Percentiles rank a stretch among this genome's conserved stretches.
phyloP scores from a whole-genome alignment of 2,113 vertebrate species.

The Coracopsis vasa region DNA sequence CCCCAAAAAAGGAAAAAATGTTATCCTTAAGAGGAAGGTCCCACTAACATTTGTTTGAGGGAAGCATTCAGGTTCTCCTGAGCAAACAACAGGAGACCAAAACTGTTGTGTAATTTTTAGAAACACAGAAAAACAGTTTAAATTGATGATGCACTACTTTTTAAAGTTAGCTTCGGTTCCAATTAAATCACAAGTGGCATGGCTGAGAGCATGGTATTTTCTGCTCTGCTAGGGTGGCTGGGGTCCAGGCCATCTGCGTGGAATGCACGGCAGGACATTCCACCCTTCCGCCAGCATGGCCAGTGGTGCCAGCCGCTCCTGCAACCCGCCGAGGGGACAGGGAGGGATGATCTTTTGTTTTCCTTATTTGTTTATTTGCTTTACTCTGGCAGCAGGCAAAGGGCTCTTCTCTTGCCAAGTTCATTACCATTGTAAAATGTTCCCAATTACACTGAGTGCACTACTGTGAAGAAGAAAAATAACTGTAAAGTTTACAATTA shows the following conservation, averaged over 20 bases:
- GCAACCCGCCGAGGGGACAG: constrained; percentile 18
- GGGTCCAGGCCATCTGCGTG: constrained; percentile 64
- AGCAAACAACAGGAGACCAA: background rate
- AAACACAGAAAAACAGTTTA: background rate
- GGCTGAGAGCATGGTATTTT: constrained; percentile 8
- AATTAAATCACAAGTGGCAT: constrained; percentile 21
- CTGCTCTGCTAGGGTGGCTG: constrained; percentile 22
- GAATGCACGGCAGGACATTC: constrained; percentile 53
- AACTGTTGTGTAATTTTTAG: background rate
- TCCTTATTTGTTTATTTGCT: constrained; percentile 68
- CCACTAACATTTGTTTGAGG: background rate
- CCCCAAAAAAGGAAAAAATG: background rate
- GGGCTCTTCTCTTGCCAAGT: constrained; percentile 51
- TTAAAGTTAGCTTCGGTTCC: background rate
- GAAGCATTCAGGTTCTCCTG: background rate
- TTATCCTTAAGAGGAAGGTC: background rate
- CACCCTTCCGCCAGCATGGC: constrained; percentile 49
- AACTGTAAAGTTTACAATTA: background rate
- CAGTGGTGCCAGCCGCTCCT: constrained; percentile 61
- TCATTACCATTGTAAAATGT: constrained; percentile 66
- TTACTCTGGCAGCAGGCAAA: constrained; percentile 61
- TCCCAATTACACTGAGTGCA: constrained; percentile 9
- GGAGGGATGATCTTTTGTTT: constrained; percentile 62
- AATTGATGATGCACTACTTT: background rate
- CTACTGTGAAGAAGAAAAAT: background rate